These are phyloP conservation scores for Pomacea maculata DNA, from an alignment of 1,140 invertebrate genomes.

Conservation along the genomic window DNA sequence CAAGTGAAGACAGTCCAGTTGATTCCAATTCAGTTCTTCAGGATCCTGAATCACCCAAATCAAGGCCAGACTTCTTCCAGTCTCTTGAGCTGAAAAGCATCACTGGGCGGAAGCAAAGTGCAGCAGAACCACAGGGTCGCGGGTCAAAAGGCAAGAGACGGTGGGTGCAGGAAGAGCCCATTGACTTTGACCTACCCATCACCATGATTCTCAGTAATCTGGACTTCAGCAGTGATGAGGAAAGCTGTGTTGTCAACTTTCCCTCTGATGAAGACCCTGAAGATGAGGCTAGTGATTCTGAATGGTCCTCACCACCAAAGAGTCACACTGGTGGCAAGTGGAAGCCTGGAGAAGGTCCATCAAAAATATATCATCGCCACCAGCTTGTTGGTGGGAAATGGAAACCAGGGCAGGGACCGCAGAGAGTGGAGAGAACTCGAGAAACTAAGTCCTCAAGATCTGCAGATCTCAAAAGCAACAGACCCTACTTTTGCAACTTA, in stretches of 20 bases:
- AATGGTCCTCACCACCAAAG: constrained; percentile 65
- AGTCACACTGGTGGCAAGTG: constrained; percentile 80
- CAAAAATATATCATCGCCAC: constrained; percentile 58
- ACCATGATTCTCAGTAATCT: constrained; percentile 57
- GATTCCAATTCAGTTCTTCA: constrained; percentile 33
- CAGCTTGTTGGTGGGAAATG: constrained; percentile 38
- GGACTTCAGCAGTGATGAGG: constrained; percentile 57
- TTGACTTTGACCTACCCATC: constrained; percentile 43
- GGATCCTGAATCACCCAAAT: constrained; percentile 4
- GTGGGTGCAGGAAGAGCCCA: constrained; percentile 23
- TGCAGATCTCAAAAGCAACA: constrained; percentile 28
- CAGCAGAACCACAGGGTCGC: neutral
- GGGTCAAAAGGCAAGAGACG: constrained; percentile 8
- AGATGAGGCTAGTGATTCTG: constrained; percentile 33
- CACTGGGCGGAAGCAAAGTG: constrained; percentile 63
- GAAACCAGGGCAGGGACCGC: constrained; percentile 39
- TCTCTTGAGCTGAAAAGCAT: constrained; percentile 85
- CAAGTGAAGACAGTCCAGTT: constrained; percentile 24
- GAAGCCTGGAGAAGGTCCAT: constrained; percentile 69
- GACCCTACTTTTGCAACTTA: constrained; percentile 38
- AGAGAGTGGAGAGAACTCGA: constrained; percentile 12
- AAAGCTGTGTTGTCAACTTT: constrained; percentile 43
- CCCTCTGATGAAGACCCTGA: constrained; percentile 46
- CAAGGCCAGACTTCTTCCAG: constrained; percentile 74
- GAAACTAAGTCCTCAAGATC: neutral